Evolutionary conservation across 2,113 vertebrate species (phyloP), one percentile per base, ranked within the genome.

Genomic region (Rhynchomys soricoides): DNA sequence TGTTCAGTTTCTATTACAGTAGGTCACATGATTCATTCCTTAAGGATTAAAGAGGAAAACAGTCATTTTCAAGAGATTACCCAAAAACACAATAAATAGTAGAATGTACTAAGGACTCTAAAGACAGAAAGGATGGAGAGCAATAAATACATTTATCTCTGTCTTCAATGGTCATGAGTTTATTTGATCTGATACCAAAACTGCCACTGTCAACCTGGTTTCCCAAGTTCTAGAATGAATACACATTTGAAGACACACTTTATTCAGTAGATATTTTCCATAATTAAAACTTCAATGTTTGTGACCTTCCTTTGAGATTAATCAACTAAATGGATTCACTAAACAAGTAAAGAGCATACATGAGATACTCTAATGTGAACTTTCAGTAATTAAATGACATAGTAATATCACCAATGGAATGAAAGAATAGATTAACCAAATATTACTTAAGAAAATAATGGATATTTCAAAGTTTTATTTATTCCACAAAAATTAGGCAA

Each of bases 281-380:
- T 68, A 91, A 83, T 55, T 52, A 78, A 34, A 95, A 89, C 48
- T 90, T 83, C 2, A 0, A 48, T 94, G n/a, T 13, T 43, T 77
- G 29, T 55, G 16, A 93, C 95, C 5, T 12, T 90, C 29, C 78
- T 83, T 68, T 68, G 22, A 52, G 29, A 91, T 68, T 79, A 85
- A 78, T 29, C 74, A 92, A 92, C 1, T 75, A 64, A 64, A 59
- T 0, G 52, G 17, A 90, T 86, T 81, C n/a, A 88, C 85, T 79
- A 81, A 83, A 57, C 43, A 91, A 82, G 52, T n/a, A 81, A 59
- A 40, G 48, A 82, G 37, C 82, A 77, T 10, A 95, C 22, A 59
- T 16, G n/a, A 43, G 66, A 89, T 43, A 43, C 66, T 95, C 88
- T 74, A 55, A 95, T 70, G 74, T 26, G 70, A 97, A 94, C 89